Conservation (phyloP, 2,888 invertebrate species). For the Tanypteryx hageni region DNA sequence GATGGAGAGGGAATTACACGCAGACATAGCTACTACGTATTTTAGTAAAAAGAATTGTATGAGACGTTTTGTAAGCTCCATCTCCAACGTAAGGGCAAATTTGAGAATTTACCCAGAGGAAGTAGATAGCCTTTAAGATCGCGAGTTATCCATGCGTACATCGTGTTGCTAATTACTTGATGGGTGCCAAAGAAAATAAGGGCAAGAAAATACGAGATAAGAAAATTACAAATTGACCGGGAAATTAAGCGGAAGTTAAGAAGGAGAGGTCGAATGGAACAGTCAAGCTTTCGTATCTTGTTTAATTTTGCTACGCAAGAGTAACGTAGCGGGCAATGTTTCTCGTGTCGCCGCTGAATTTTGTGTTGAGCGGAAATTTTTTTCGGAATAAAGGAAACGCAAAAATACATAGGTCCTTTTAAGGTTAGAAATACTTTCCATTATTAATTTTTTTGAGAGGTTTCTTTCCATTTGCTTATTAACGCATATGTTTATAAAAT, state of each 20-base stretch:
- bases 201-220: not conserved
- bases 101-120: constrained; percentile 1
- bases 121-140: constrained; percentile 29
- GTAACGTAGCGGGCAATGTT: not conserved
- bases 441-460: no score
- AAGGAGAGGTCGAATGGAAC: constrained; percentile 20
- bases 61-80: not conserved
- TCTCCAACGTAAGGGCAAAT: not conserved
- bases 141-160: constrained; percentile 13
- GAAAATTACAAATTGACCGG: not conserved
- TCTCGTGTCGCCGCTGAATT: not conserved
- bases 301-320: not conserved
- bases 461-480: no score
- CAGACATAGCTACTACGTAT: not conserved
- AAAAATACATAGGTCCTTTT: not conserved
- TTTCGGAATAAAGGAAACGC: not conserved
- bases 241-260: not conserved
- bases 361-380: not conserved
- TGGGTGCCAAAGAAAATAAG: not conserved
- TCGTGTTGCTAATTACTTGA: constrained; percentile 42
- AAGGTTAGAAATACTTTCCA: no score
- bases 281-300: not conserved
- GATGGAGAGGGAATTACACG: not conserved
- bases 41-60: not conserved
- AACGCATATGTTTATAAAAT: no score